Percentiles rank a stretch among this genome's conserved stretches.
phyloP scores from a whole-genome alignment of 1,140 invertebrate species.

The Leptinotarsa undecemlineata region DNA sequence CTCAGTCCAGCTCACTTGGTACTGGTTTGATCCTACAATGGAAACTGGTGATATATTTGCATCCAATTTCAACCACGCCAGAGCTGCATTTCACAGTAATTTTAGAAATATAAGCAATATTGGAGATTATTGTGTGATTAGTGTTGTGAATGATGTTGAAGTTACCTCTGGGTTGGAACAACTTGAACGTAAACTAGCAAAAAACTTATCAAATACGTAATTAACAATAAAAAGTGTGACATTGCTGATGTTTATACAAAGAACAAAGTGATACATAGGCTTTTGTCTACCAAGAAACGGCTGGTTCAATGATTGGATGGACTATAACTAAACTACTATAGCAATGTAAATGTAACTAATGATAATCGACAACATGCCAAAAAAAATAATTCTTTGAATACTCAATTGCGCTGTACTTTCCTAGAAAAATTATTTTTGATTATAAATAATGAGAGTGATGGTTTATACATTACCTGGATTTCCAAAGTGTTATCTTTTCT shows the following conservation, averaged over 20 bases:
- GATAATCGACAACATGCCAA: no score
- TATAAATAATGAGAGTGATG: no score
- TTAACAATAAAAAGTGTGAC: not conserved
- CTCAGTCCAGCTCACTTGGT: conserved; percentile 85
- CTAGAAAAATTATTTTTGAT: no score
- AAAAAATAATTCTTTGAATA: conserved; percentile 41
- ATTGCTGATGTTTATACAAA: not conserved
- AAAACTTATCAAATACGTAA: not conserved
- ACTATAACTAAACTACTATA: no score
- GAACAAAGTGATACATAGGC: not conserved
- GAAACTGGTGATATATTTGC: conserved; percentile 81
- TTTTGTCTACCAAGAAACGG: no score
- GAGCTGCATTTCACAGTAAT: conserved; percentile 70
- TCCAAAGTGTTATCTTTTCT: no score
- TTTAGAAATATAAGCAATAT: conserved; percentile 79
- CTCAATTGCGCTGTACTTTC: no score
- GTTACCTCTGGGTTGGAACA: conserved; percentile 68
- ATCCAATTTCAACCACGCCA: conserved; percentile 71
- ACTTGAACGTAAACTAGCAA: conserved; percentile 32
- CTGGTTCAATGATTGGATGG: no score
- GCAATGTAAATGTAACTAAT: no score
- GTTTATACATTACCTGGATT: no score
- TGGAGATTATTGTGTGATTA: conserved; percentile 85
- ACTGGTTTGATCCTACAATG: conserved; percentile 73
- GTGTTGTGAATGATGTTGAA: conserved; percentile 79